A percentile compares a stretch with the other conserved stretches of the same genome.
Conservation (phyloP, 2,888 invertebrate genomes). For the Diarsia mendica region DNA sequence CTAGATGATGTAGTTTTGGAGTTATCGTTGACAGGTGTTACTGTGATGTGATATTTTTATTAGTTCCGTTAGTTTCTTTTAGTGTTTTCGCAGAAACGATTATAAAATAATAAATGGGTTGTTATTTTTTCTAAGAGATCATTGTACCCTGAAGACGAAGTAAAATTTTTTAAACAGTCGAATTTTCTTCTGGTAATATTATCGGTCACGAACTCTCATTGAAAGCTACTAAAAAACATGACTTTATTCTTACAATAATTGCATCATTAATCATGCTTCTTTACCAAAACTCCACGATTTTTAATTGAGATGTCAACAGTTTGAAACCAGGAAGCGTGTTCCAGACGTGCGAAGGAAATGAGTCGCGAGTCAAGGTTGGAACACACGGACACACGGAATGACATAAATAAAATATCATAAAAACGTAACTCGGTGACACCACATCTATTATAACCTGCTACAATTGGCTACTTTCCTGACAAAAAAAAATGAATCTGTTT, state of each 20-base stretch:
- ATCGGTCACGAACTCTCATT: not conserved
- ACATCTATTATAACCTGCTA: slow-evolving; percentile 13
- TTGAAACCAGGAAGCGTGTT: slow-evolving; percentile 34
- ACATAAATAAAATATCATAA: slow-evolving; percentile 20
- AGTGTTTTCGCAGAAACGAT: slow-evolving; percentile 22
- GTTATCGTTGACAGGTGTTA: slow-evolving; percentile 37
- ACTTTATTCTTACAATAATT: not conserved
- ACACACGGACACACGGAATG: slow-evolving; percentile 22
- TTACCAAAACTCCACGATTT: slow-evolving; percentile 2
- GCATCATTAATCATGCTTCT: not conserved
- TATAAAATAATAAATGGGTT: not conserved
- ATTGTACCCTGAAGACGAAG: not conserved
- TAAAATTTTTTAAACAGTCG: not conserved
- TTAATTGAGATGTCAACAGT: slow-evolving; percentile 34
- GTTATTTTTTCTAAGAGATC: not conserved
- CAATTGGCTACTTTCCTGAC: too few species aligned
- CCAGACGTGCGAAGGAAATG: slow-evolving; percentile 29
- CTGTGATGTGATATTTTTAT: slow-evolving; percentile 25
- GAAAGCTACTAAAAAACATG: not conserved
- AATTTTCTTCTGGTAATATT: not conserved
- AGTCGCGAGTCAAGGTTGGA: slow-evolving; percentile 29
- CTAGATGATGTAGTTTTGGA: slow-evolving; percentile 26
- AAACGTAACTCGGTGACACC: not conserved
- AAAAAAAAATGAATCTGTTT: too few species aligned
- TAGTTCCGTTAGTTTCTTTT: slow-evolving; percentile 3